phyloP scores from a whole-genome alignment of 2,888 invertebrate genomes.

The Mycalesis mineus region DNA sequence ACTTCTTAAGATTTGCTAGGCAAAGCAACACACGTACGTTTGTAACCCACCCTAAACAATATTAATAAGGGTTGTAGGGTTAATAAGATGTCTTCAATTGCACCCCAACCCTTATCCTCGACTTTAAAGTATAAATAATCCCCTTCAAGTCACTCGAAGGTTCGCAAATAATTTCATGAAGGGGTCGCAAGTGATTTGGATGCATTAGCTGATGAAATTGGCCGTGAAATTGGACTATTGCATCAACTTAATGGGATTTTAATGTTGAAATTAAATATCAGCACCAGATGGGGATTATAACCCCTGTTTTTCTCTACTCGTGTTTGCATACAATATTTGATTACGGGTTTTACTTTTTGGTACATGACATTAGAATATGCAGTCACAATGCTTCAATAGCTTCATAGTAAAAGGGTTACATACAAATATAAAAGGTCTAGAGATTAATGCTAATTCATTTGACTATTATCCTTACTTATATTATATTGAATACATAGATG shows the following conservation, averaged over 20 bases:
- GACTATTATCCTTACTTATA: no score
- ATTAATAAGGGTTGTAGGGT: neutral
- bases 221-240: conserved; percentile 16
- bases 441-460: no score
- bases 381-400: no score
- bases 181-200: conserved; percentile 7
- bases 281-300: neutral
- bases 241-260: neutral
- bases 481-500: no score
- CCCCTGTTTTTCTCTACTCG: neutral
- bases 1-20: neutral
- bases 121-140: conserved; percentile 6
- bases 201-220: conserved; percentile 11
- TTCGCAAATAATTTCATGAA: conserved; percentile 9
- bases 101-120: neutral
- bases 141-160: conserved; percentile 8
- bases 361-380: no score
- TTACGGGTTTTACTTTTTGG: no score
- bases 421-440: no score
- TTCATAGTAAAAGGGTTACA: no score
- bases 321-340: neutral
- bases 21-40: neutral
- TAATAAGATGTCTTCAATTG: conserved; percentile 5
- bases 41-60: neutral
- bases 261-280: conserved; percentile 4